Base-by-base conservation (phyloP, 2,797 vertebrate genomes). In the Taenioides sp. region DNA sequence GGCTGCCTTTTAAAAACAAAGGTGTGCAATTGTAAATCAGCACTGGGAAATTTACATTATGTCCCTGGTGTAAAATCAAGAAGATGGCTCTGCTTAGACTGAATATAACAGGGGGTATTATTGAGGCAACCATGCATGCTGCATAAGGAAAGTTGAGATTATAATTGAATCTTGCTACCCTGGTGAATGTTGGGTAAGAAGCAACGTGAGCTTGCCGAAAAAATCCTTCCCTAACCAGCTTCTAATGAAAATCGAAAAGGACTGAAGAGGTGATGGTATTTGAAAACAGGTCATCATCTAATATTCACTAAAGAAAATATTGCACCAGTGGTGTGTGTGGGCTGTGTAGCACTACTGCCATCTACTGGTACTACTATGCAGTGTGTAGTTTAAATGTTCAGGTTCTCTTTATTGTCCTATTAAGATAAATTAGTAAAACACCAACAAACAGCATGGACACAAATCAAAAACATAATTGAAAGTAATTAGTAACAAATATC, bases 261-360 rank as follows among this genome's bases (percentile, higher is more conserved):
- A 88, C 81, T 86, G 84, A 86, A 79, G 87, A 87, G 89, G 89
- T 88, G 83, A 87, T 84, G 74, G 86, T 84, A 81, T 87, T 90
- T 84, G 84, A 90, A 88, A 88, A 85, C 88, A 85, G 90, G 90
- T 91, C 91, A 90, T 88, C 88, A 76, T 92, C 73, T 83, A 82
- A 81, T 78, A 80, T 84, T 78, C 79, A 79, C 79, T 84, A 79
- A 81, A 76, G 78, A 80, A 83, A 69, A 81, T 40, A 28, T 67
- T 58, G 77, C 83, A 74, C 31, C 27, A 50, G 65, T 52, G 37
- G 6, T 3, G 16, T 2, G 0, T 18, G 7, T 74, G 37, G 85
- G 74, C 12, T 73, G 70, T 92, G 91, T 85, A 84, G 80, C 91
- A 92, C 92, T 84, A 94, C 88, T 92, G 87, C 93, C 94, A 94